Evolutionary conservation across 1,140 invertebrate species (phyloP), one percentile per base, ranked within the genome.

Genomic region (Scaptomyza montana): DNA sequence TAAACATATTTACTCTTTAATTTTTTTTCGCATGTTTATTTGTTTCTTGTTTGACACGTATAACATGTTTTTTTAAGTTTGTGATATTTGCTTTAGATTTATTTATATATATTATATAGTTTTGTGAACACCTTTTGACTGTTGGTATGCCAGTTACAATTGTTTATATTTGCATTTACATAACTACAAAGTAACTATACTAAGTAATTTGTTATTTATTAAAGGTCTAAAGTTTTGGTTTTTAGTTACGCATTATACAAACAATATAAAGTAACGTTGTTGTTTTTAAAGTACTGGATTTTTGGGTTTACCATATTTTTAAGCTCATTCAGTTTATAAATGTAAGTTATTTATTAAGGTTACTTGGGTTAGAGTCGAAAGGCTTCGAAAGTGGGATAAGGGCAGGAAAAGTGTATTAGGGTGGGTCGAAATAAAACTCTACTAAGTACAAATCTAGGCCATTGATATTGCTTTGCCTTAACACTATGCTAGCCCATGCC

Each of bases 71-170:
- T 78, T 54, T 61, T 72, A 77, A 61, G 64, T 63, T 63, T 77
- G 77, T 84, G 80, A 85, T 85, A 79, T 86, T 68, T 74, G 63
- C 67, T 78, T 86, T 73, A 71, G 51, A 62, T 80, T 72, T 69
- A 55, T 74, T 67, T 76, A 70, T 66, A 73, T 78, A 77, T 63
- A 21, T 63, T 59, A 47, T 67, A 65, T 71, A 55, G 41, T 46
- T 28, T 28, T 74, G 66, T 87, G 82, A 87, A 87, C 82, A 87
- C 82, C 82, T 89, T 68, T 89, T 76, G 84, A 89, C 82, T 87
- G 82, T 79, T 87, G 82, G 82, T 87, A 87, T 89, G 82, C 82
- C 82, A 87, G 82, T 89, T 85, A 68, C 33, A 89, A 74, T 89
- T 81, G 59, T 64, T 78, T 80, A 67, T 80, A 56, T 77, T 33